A percentile compares a stretch with the other conserved stretches of the same genome.
Evolutionary conservation across 37 sponge, comb jelly and placozoan species (phyloP).

Genomic region (Beroe ovata): DNA sequence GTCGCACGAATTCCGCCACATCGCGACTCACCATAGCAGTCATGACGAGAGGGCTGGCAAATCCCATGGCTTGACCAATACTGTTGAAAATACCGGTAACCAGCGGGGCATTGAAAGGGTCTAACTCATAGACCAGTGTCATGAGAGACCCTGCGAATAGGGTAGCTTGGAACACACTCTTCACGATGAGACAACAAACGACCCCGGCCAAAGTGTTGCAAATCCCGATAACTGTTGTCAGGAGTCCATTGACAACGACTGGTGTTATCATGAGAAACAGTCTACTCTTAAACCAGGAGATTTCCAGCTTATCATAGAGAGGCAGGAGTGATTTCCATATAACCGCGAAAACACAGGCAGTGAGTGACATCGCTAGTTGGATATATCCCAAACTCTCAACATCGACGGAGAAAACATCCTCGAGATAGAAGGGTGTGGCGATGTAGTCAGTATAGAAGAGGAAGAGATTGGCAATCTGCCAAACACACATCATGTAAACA

Average conservation of each 20-base stretch:
- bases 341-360: not conserved
- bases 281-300: conserved; percentile 1
- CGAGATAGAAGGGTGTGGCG: not conserved
- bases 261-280: not conserved
- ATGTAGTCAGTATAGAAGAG: conserved; percentile 11
- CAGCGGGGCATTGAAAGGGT: conserved; percentile 14
- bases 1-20: not conserved
- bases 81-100: conserved; percentile 1
- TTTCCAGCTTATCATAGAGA: not conserved
- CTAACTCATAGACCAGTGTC: not conserved
- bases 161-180: not conserved
- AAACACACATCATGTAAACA: not conserved
- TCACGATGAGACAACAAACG: not conserved
- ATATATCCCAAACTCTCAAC: not conserved
- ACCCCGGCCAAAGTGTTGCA: not conserved
- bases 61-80: not conserved
- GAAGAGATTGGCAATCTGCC: not conserved
- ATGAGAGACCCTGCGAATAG: not conserved
- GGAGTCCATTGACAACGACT: not conserved
- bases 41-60: not conserved
- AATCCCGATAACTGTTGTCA: not conserved
- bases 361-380: not conserved
- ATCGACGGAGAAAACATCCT: not conserved
- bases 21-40: not conserved
- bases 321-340: conserved; percentile 1